phyloP scores from a whole-genome alignment of 2,797 vertebrate genomes.

The Monodelphis domestica region DNA sequence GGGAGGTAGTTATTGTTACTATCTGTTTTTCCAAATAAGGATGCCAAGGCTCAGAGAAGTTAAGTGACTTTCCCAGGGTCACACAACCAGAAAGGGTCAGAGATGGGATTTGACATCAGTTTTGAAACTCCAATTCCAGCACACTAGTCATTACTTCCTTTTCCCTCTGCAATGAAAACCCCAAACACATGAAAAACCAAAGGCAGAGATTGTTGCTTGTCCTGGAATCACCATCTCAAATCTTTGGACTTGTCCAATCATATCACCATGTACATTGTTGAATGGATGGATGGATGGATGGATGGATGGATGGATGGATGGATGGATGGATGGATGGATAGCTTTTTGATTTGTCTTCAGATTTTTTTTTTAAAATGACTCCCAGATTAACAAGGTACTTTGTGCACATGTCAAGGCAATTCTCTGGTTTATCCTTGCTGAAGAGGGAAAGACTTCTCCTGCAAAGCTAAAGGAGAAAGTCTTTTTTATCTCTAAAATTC shows the following conservation, averaged over 20 bases:
- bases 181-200: background rate
- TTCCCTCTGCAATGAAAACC: background rate
- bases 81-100: background rate
- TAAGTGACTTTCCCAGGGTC: background rate
- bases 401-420: background rate
- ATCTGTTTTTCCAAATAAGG: background rate
- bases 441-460: background rate
- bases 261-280: background rate
- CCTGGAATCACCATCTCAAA: background rate
- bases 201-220: background rate
- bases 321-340: constrained; percentile 16
- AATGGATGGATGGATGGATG: background rate
- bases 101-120: background rate
- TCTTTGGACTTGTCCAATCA: background rate
- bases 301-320: too few species aligned
- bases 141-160: background rate
- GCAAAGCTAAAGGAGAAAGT: background rate
- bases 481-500: background rate
- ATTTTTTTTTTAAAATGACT: background rate
- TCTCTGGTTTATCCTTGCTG: background rate
- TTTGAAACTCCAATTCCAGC: background rate
- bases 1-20: background rate
- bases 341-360: background rate
- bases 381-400: background rate
- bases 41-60: background rate